Evolutionary conservation across 2,797 vertebrate species (phyloP), one percentile per base, ranked within the genome.

Genomic region (Saxicola maurus): DNA sequence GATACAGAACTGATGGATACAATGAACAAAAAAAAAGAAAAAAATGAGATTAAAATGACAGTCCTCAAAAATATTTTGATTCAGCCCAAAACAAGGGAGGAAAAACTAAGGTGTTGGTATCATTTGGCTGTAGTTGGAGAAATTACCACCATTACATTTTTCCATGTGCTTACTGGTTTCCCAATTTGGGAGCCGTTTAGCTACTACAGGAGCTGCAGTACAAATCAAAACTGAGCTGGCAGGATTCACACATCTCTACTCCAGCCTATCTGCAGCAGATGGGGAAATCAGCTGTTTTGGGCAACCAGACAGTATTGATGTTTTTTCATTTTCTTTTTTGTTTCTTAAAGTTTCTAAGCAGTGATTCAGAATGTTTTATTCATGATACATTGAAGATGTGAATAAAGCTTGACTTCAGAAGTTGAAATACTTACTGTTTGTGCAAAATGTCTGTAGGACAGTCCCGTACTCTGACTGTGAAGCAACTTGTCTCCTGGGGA

Each of bases 351-450:
- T 73, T 86, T 60, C 15, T 66, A 84, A 92, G 40, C 24, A 46
- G 24, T 24, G 48, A 35, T 66, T 69, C 12, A 86, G 60, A 81
- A 87, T 82, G 42, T 92, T 92, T 92, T 89, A 91, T 89, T 89
- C 74, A 86, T 82, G 60, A 76, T 45, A 33, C 6, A 30, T 16
- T 42, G 33, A 86, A 84, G n/a, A 73, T 25, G n/a, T 56, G 68
- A 93, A 73, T 78, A 92, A 93, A 89, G 17, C 80, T 86, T 59
- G 60, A 78, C 62, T 88, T 92, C 60, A 57, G 64, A 87, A 13
- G 24, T 14, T 83, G 37, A 89, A 83, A 81, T 84, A 52, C 17
- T 48, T 84, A 52, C 20, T 48, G 17, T 61, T 60, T 55, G 15
- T 67, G 30, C 33, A 61, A 74, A 84, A 82, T 0, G 2, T 15